These are phyloP conservation scores for Drosophila kambysellisi DNA, from an alignment of 2,888 invertebrate species.

Conservation along the genomic window DNA sequence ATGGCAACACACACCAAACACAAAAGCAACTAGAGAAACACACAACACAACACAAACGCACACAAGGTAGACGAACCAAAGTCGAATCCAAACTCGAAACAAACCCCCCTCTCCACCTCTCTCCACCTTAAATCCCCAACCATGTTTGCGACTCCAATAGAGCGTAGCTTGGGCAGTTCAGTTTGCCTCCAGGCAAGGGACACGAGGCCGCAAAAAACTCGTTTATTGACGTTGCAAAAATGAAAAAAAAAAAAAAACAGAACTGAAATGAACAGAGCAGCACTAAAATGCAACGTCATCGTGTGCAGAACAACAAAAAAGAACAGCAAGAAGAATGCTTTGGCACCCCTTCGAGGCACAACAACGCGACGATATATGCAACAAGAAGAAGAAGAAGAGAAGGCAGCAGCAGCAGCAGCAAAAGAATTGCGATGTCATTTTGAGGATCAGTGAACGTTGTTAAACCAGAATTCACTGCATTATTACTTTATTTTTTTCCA, in stretches of 20 bases:
- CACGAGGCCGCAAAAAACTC: constrained; percentile 56
- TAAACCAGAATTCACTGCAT: constrained; percentile 58
- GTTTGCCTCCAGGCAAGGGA: constrained; percentile 24
- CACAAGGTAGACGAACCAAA: constrained; percentile 73
- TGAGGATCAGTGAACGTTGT: constrained; percentile 53
- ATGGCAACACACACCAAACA: constrained; percentile 68
- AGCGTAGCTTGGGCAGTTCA: constrained; percentile 58
- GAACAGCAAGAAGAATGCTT: constrained; percentile 12
- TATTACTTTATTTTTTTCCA: constrained; percentile 17
- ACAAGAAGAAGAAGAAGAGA: constrained; percentile 11
- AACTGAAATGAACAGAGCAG: constrained; percentile 14
- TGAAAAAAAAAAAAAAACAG: constrained; percentile 6
- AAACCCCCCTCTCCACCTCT: not conserved
- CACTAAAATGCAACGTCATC: constrained; percentile 71
- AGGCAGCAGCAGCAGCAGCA: not conserved
- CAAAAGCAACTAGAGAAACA: constrained; percentile 19
- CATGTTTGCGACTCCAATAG: constrained; percentile 57
- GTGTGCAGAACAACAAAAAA: constrained; percentile 12
- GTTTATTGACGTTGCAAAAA: constrained; percentile 63
- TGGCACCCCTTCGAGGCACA: constrained; percentile 31
- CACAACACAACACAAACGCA: constrained; percentile 7
- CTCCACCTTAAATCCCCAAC: not conserved
- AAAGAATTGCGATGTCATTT: constrained; percentile 38
- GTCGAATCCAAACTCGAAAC: constrained; percentile 58
- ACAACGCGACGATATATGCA: constrained; percentile 7